These are phyloP conservation scores for Drosophila lacteicornis DNA, from an alignment of 1,140 invertebrate species.

Conservation along the genomic window DNA sequence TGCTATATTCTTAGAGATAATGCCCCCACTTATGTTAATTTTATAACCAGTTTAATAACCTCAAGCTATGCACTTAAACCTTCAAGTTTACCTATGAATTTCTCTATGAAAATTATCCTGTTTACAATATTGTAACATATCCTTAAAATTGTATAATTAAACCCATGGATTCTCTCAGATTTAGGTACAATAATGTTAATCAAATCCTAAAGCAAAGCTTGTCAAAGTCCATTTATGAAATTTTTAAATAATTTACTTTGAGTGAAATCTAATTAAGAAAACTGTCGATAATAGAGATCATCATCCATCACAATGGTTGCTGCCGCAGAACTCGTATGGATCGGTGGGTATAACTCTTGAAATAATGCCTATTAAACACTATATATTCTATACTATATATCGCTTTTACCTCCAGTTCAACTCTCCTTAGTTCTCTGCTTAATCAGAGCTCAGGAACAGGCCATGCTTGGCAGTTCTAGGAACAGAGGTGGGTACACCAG, in stretches of 20 bases:
- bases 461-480: constrained; percentile 16
- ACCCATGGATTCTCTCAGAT: not conserved
- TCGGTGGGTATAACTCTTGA: constrained; percentile 37
- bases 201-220: constrained; percentile 5
- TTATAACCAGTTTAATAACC: not conserved
- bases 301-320: constrained; percentile 23
- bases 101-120: not conserved
- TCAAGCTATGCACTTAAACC: not conserved
- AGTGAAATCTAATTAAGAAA: constrained; percentile 1
- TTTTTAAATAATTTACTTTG: not conserved
- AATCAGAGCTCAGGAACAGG: constrained; percentile 16
- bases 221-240: not conserved
- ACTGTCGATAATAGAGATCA: not conserved
- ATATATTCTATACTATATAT: too few species aligned
- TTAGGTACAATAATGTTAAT: not conserved
- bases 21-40: not conserved
- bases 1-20: not conserved
- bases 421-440: constrained; percentile 38
- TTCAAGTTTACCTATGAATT: not conserved
- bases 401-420: constrained; percentile 4
- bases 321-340: constrained; percentile 37
- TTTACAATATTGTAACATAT: too few species aligned
- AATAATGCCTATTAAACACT: not conserved
- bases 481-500: not conserved
- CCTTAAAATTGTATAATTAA: not conserved